Percentiles rank a stretch among this genome's conserved stretches.
These are phyloP conservation scores for Lepus oiostolus DNA, from an alignment of 2,797 vertebrate genomes.

Conservation along the genomic window DNA sequence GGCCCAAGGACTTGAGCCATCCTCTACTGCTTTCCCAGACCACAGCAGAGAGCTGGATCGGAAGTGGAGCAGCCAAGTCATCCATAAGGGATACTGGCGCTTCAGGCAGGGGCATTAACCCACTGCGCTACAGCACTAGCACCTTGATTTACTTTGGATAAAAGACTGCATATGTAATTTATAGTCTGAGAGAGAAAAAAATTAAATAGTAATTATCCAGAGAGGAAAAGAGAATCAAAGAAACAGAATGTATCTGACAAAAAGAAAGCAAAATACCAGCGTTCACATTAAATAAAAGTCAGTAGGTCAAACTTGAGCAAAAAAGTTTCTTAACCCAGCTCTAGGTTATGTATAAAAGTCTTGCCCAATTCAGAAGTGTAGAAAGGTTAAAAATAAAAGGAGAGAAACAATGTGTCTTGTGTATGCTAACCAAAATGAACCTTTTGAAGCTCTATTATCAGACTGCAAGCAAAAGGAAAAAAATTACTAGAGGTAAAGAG, in stretches of 20 bases:
- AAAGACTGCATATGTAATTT: background rate
- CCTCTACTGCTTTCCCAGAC: too few relatives aligned
- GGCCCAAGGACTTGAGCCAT: too few relatives aligned
- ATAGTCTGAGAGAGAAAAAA: background rate
- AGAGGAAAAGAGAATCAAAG: background rate
- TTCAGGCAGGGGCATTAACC: too few relatives aligned
- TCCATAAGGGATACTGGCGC: too few relatives aligned
- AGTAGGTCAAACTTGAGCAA: background rate
- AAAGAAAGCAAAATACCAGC: background rate
- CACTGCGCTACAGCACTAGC: too few relatives aligned
- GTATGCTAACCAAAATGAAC: background rate
- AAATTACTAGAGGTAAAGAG: background rate
- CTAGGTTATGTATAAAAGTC: background rate
- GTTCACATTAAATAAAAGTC: constrained; percentile 42
- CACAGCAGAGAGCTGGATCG: too few relatives aligned
- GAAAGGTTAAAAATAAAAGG: constrained; percentile 12
- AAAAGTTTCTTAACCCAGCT: background rate
- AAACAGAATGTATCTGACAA: background rate
- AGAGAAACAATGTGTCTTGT: background rate
- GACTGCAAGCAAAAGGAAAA: background rate
- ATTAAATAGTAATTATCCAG: constrained; percentile 13
- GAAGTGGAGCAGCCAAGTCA: too few relatives aligned
- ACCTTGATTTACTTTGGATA: background rate
- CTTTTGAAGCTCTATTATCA: background rate
- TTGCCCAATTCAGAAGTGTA: background rate